Percentiles rank a stretch among this genome's conserved stretches.
phyloP scores from a whole-genome alignment of 2,888 invertebrate genomes.

The Noctua pronuba region DNA sequence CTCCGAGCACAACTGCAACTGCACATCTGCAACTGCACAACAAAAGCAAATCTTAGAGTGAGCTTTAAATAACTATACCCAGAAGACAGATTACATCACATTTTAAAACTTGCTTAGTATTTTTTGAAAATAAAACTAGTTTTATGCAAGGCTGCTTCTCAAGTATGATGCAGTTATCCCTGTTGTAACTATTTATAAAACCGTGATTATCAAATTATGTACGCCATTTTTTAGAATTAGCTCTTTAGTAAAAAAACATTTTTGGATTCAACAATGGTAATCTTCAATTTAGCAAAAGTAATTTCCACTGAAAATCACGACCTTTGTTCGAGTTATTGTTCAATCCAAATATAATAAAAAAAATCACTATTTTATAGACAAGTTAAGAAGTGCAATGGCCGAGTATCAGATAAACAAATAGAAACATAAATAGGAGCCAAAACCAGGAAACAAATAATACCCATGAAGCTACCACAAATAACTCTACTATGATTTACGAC shows the following conservation, averaged over 20 bases:
- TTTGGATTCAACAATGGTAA: no score
- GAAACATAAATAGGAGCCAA: conserved; percentile 7
- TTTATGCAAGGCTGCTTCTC: conserved; percentile 6
- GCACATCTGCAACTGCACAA: conserved; percentile 37
- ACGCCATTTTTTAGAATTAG: neutral
- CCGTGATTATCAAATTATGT: neutral
- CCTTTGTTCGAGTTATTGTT: neutral
- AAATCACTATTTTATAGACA: neutral
- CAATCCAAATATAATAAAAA: neutral
- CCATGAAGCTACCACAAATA: conserved; percentile 46
- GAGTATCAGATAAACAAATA: neutral
- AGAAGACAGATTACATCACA: conserved; percentile 58
- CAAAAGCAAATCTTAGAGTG: conserved; percentile 47
- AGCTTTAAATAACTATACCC: conserved; percentile 58
- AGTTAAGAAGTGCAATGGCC: neutral
- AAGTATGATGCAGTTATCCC: neutral
- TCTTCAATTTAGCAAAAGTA: neutral
- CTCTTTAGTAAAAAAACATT: no score
- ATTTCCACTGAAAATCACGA: no score
- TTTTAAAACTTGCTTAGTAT: conserved; percentile 41
- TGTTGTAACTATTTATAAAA: neutral
- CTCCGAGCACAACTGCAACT: conserved; percentile 31
- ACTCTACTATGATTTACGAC: conserved; percentile 50
- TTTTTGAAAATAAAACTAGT: conserved; percentile 39
- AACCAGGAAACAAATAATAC: conserved; percentile 43